Evolutionary conservation across 1,140 invertebrate genomes (phyloP).

Genomic region (Macrobrachium nipponense): DNA sequence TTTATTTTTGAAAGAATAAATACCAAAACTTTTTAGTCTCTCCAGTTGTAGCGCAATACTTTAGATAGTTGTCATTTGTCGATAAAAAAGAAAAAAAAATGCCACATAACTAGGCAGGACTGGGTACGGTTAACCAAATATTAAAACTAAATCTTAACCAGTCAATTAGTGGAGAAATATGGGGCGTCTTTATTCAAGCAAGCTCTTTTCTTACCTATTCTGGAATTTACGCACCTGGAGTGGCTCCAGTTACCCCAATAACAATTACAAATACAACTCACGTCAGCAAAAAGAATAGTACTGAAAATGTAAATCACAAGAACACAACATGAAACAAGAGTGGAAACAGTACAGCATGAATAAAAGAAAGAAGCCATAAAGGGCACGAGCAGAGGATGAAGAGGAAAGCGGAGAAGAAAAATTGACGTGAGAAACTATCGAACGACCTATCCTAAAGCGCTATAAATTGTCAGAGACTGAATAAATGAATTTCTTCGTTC

Average conservation of each 20-base stretch:
- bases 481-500: constrained; percentile 34
- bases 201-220: too few relatives aligned
- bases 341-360: not conserved
- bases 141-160: too few relatives aligned
- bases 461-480: constrained; percentile 34
- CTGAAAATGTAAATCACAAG: not conserved
- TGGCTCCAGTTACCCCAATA: not conserved
- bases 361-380: not conserved
- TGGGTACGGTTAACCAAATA: too few relatives aligned
- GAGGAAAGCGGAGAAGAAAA: constrained; percentile 11
- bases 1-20: too few relatives aligned
- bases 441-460: not conserved
- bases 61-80: too few relatives aligned
- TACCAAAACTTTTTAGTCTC: too few relatives aligned
- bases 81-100: too few relatives aligned
- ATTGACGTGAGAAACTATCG: not conserved
- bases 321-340: not conserved
- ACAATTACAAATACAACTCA: not conserved
- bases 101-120: too few relatives aligned
- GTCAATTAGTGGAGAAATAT: too few relatives aligned
- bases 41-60: too few relatives aligned
- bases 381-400: not conserved
- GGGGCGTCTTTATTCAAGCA: too few relatives aligned
- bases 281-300: not conserved
- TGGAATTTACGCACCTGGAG: not conserved